These are phyloP conservation scores for Ormyrus thymus DNA, from an alignment of 2,888 invertebrate genomes.

Conservation along the genomic window DNA sequence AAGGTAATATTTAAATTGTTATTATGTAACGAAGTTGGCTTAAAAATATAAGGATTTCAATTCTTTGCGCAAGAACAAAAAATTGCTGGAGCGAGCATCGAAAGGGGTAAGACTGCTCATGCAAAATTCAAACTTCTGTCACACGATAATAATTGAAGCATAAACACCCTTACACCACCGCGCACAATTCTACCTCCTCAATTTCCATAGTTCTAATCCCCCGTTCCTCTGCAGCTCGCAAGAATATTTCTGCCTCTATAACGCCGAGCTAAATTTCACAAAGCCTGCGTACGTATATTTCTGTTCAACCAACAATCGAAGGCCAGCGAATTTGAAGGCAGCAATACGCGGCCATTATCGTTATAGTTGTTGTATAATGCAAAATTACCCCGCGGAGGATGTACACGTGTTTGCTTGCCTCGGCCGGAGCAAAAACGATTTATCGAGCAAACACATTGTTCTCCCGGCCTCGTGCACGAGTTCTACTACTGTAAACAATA, in stretches of 20 bases:
- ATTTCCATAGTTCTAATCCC: conserved; percentile 23
- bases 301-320: conserved; percentile 45
- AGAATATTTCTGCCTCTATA: conserved; percentile 5
- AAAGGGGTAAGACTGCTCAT: conserved; percentile 19
- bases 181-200: neutral
- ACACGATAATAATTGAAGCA: conserved; percentile 9
- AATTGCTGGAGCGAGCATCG: neutral
- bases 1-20: too few relatives aligned
- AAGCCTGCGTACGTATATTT: neutral
- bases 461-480: conserved; percentile 47
- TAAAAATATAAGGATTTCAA: too few relatives aligned
- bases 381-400: neutral
- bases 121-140: conserved; percentile 28
- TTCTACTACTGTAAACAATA: too few relatives aligned
- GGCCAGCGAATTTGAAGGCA: conserved; percentile 40
- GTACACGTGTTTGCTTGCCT: neutral
- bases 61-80: too few relatives aligned
- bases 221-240: neutral
- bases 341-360: conserved; percentile 35
- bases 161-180: conserved; percentile 5
- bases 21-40: too few relatives aligned
- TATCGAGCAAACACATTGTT: conserved; percentile 62
- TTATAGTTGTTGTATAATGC: conserved; percentile 35
- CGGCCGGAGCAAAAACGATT: conserved; percentile 29
- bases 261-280: conserved; percentile 2